Base-by-base conservation (phyloP, 2,113 vertebrate species). In the Haliaeetus leucogaster region DNA sequence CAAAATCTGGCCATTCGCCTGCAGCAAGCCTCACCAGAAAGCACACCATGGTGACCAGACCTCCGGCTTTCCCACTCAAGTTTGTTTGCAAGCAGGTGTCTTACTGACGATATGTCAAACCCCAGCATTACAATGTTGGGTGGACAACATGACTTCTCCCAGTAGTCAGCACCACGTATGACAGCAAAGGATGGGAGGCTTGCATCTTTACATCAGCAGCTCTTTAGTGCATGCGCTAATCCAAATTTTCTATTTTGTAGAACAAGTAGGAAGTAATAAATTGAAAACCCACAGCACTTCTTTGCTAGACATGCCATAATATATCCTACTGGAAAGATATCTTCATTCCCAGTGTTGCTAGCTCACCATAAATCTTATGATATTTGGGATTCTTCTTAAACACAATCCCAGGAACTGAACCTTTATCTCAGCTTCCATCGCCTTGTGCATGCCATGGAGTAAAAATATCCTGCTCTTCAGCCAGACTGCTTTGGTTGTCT, bases 81-180 rank as follows among this genome's bases (percentile, higher is more conserved):
- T 38, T n/a, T 32, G 22, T 17, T 42, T 67, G 32, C 47, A 50
- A 45, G 43, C 81, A 77, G 16, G 50, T 94, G 66, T 82, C 56
- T 83, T 88, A 78, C 23, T 4, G 63, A 72, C 45, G 56, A 50
- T 34, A n/a, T 12, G n/a, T 14, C 63, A 78, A 61, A 52, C 13
- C 27, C 9, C 11, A 63, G 40, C 18, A 52, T 26, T 17, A 36
- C 15, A 16, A 9, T 0, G 1, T 34, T 27, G 11, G 34, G 55
- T 13, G 73, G 40, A 26, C 0, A 0, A 19, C 26, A 30, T 11
- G 45, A 73, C 18, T 87, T 82, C 50, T 29, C 8, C 36, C 5
- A 30, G 34, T 11, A 47, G 25, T 48, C 36, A 82, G 53, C 30
- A 59, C 18, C 25, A 47, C 0, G 0, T 36, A 16, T 6, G 29